A percentile compares a stretch with the other conserved stretches of the same genome.
Conservation (phyloP, 2,888 invertebrate genomes). For the Hofmannophila pseudospretella region DNA sequence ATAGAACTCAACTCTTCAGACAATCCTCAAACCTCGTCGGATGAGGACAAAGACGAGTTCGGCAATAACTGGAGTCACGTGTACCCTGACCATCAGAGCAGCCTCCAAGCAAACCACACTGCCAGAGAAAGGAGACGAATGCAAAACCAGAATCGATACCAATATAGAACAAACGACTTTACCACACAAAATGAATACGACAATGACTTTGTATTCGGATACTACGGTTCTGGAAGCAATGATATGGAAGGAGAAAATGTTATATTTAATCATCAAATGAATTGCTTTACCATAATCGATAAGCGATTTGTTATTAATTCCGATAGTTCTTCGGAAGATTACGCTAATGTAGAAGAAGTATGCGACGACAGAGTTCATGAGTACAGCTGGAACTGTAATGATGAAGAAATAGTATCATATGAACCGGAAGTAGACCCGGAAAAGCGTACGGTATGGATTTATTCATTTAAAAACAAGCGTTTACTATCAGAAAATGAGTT, state of each 20-base stretch:
- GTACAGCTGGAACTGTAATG: constrained; percentile 20
- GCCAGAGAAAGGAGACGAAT: constrained; percentile 36
- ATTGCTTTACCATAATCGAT: constrained; percentile 45
- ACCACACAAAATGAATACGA: constrained; percentile 5
- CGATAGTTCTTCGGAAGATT: constrained; percentile 39
- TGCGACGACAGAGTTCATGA: constrained; percentile 1
- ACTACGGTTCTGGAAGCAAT: constrained; percentile 10
- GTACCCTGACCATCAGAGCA: constrained; percentile 24
- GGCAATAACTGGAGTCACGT: constrained; percentile 33
- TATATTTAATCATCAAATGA: constrained; percentile 28
- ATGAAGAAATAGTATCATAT: constrained; percentile 27
- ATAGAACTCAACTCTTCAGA: constrained; percentile 46
- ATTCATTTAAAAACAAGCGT: constrained; percentile 55
- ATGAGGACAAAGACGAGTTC: constrained; percentile 17
- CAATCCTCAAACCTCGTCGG: constrained; percentile 24
- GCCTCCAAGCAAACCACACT: constrained; percentile 28
- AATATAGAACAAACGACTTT: constrained; percentile 2
- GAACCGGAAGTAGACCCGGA: constrained; percentile 28
- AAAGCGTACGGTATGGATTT: constrained; percentile 53
- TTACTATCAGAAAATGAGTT: constrained; percentile 36
- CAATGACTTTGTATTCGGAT: constrained; percentile 6
- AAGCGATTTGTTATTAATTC: constrained; percentile 30
- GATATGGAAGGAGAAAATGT: constrained; percentile 14
- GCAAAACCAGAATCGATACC: constrained; percentile 14
- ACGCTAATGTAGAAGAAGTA: constrained; percentile 10